These are phyloP conservation scores for Polyergus mexicanus DNA, from an alignment of 1,140 invertebrate genomes.

Conservation along the genomic window DNA sequence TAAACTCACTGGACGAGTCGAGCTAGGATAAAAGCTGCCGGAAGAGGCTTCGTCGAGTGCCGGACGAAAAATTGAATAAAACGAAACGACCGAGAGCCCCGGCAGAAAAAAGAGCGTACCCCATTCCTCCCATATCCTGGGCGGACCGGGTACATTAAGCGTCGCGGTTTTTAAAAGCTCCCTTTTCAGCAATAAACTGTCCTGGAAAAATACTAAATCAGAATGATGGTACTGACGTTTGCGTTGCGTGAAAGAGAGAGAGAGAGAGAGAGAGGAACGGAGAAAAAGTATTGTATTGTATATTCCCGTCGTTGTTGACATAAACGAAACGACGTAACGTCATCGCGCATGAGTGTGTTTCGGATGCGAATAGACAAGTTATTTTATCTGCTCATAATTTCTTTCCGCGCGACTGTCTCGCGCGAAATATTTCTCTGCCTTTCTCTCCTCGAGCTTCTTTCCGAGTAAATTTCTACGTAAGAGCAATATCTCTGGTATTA, in stretches of 20 bases:
- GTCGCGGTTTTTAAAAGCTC: slow-evolving; percentile 67
- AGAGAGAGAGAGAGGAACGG: neutral
- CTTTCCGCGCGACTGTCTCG: neutral
- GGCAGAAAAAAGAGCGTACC: slow-evolving; percentile 45
- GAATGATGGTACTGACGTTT: slow-evolving; percentile 47
- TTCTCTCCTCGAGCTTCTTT: neutral
- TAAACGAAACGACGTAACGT: slow-evolving; percentile 3
- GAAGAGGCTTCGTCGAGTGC: slow-evolving; percentile 69
- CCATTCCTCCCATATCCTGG: neutral
- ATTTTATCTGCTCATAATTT: slow-evolving; percentile 39
- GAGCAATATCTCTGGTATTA: neutral
- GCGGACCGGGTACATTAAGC: slow-evolving; percentile 34
- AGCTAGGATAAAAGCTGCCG: slow-evolving; percentile 52
- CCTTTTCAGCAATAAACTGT: slow-evolving; percentile 49
- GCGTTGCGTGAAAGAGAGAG: slow-evolving; percentile 2
- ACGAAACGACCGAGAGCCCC: slow-evolving; percentile 27
- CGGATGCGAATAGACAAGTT: slow-evolving; percentile 27
- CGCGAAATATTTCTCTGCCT: neutral
- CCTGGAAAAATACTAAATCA: slow-evolving; percentile 66
- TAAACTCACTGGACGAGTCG: slow-evolving; percentile 52
- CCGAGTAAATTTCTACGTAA: neutral
- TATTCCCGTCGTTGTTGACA: slow-evolving; percentile 26
- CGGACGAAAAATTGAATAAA: slow-evolving; percentile 47
- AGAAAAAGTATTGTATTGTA: slow-evolving; percentile 28
- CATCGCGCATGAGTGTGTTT: slow-evolving; percentile 17